Conservation (phyloP, 2,888 invertebrate genomes). For the Strigamia maritima region DNA sequence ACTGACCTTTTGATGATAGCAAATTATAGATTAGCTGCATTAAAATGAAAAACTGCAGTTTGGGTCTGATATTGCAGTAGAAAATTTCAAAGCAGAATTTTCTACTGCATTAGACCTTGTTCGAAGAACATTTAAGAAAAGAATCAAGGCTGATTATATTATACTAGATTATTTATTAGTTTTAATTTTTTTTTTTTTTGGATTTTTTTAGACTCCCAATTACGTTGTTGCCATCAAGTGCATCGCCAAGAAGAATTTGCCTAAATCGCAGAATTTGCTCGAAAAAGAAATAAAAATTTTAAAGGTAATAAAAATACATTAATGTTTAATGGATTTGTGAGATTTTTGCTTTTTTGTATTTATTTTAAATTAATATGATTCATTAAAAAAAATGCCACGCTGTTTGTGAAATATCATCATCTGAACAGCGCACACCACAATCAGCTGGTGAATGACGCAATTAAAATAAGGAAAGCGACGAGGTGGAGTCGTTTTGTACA, state of each 20-base stretch:
- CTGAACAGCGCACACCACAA: neutral
- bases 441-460: neutral
- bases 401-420: neutral
- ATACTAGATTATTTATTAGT: neutral
- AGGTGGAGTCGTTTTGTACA: neutral
- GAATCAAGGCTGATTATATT: neutral
- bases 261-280: constrained; percentile 93
- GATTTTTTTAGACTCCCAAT: constrained; percentile 68
- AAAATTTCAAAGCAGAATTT: too few species aligned
- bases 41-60: neutral
- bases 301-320: constrained; percentile 61
- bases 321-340: too few species aligned
- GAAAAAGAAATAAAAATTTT: constrained; percentile 99
- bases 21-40: neutral
- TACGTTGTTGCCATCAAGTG: constrained; percentile 94
- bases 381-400: too few species aligned
- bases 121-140: neutral
- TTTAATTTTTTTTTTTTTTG: constrained; percentile 38
- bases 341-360: neutral
- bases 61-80: neutral
- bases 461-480: neutral
- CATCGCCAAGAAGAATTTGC: constrained; percentile 95
- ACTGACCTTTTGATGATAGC: constrained; percentile 11
- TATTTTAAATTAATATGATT: neutral
- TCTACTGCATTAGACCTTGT: too few species aligned